Base-by-base conservation (phyloP, 1,140 invertebrate genomes). In the Popillia japonica region DNA sequence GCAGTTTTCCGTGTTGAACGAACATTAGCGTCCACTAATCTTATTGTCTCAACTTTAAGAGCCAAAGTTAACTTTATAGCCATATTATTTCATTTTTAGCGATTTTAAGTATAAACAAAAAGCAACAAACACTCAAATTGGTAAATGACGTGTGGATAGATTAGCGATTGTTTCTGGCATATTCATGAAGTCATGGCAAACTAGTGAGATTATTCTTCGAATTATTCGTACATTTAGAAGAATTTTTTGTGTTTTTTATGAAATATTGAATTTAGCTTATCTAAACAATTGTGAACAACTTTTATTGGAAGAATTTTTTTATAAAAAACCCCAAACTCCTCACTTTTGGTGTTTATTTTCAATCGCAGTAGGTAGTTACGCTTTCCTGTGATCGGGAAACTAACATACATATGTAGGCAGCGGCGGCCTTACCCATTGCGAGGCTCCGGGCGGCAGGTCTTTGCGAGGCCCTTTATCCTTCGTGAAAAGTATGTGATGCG, bases 1-100 rank as follows among this genome's bases (percentile, higher is more conserved):
- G 72, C 72, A 73, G 72, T 27, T 73, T 73, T 27, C 27, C 72
- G 9, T 73, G 72, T 40, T 73, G 72, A 40, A 40, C 3, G 23
- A 40, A 73, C 20, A n/a, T 73, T 73, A 73, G 40, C 72, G 10
- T n/a, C 23, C 72, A 73, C 72, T 40, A 27, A 34, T 40, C 72
- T 73, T 34, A 23, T 23, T 73, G 40, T 73, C 40, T 73, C 27
- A 3, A 73, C 23, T 73, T 73, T 73, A 40, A 14, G 27, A 48
- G 6, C 44, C 6, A 8, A 6, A 48, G 44, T 48, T 48, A 48
- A 48, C 10, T 48, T 48, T 48, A n/a, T 10, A 14, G 44, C 44
- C 44, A 48, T 48, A 8, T 48, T 11, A 48, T 34, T 34, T 34
- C 1, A 34, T 1, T 34, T 34, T 34, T 4, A 4, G n/a, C n/a